A percentile compares a stretch with the other conserved stretches of the same genome.
Conservation (phyloP, 2,888 invertebrate species). For the Gisinianus flammeolus region DNA sequence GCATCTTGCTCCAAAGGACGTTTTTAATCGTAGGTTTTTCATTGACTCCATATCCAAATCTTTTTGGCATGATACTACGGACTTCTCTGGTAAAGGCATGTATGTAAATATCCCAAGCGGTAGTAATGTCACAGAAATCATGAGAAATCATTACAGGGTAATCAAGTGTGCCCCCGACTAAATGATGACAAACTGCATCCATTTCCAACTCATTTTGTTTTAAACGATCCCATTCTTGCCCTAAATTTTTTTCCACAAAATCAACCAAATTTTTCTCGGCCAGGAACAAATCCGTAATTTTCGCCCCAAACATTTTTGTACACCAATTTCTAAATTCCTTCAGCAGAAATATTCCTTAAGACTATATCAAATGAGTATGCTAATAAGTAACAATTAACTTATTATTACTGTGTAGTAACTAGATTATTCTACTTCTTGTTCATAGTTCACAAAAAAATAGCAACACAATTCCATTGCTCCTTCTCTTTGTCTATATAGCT, state of each 20-base stretch:
- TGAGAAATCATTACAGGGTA: constrained; percentile 58
- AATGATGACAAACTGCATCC: constrained; percentile 56
- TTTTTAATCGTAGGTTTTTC: constrained; percentile 49
- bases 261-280: constrained; percentile 58
- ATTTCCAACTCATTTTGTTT: constrained; percentile 57
- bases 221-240: constrained; percentile 57
- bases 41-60: constrained; percentile 53
- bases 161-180: constrained; percentile 55
- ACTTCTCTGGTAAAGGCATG: constrained; percentile 55
- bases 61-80: constrained; percentile 45
- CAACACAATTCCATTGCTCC: no score
- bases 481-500: no score
- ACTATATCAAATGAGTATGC: no score
- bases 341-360: no score
- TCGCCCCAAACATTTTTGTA: constrained; percentile 53
- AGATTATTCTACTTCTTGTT: no score
- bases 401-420: no score
- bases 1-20: constrained; percentile 56
- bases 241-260: constrained; percentile 58
- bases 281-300: constrained; percentile 57
- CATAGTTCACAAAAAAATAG: no score
- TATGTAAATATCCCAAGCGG: constrained; percentile 56
- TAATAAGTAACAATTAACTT: no score
- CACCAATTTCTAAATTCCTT: constrained; percentile 30
- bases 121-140: constrained; percentile 58